Evolutionary conservation across 2,888 invertebrate species (phyloP).

Genomic region (Oegoconia quadripuncta): DNA sequence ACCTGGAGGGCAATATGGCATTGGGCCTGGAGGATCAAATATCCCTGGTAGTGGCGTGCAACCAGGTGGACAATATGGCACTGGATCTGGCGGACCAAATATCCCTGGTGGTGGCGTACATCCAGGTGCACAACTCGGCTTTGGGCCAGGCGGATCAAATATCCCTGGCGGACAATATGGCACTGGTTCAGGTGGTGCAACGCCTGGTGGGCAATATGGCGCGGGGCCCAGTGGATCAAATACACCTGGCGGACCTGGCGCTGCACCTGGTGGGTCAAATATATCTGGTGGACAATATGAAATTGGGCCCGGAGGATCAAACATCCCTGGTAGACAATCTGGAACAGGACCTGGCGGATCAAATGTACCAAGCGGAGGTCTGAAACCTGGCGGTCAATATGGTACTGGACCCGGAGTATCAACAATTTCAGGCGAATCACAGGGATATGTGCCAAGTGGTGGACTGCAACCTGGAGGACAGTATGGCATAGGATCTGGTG

Average conservation of each 20-base stretch:
- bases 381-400: slow-evolving; percentile 9
- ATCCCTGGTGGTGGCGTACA: no score
- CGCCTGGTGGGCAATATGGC: slow-evolving; percentile 3
- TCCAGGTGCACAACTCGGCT: neutral
- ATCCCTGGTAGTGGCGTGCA: no score
- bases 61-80: neutral
- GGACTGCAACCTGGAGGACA: neutral
- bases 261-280: slow-evolving; percentile 6
- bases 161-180: slow-evolving; percentile 4
- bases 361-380: slow-evolving; percentile 3
- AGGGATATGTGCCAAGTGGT: neutral
- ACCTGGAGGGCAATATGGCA: neutral
- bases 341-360: slow-evolving; percentile 4
- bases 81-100: neutral
- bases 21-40: neutral
- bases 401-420: neutral
- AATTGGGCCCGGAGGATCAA: slow-evolving; percentile 4
- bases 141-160: neutral
- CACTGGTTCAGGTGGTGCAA: neutral
- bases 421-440: neutral
- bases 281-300: slow-evolving; percentile 8
- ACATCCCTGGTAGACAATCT: slow-evolving; percentile 10
- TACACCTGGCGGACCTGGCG: slow-evolving; percentile 7
- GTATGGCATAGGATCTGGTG: neutral
- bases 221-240: neutral